Conservation (phyloP, 2,797 vertebrate species). For the Triplophysa yarkandensis region DNA sequence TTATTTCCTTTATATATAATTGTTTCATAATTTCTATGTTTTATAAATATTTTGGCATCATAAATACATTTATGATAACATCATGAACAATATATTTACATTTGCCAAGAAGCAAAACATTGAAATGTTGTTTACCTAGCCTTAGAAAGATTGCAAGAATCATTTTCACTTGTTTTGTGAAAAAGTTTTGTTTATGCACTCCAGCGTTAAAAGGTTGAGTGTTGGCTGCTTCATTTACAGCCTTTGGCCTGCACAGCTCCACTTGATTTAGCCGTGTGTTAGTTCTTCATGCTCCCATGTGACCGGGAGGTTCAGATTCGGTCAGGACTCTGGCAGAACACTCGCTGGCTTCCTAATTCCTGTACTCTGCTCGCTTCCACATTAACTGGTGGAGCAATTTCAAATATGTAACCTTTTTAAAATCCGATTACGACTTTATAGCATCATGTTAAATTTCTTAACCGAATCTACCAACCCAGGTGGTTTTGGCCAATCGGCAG, state of each 20-base stretch:
- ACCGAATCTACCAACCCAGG: conserved; percentile 14
- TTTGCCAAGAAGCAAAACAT: not conserved
- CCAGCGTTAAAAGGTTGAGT: not conserved
- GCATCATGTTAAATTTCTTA: conserved; percentile 32
- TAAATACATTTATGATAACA: too few relatives aligned
- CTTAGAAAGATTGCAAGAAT: not conserved
- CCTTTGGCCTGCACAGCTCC: conserved; percentile 37
- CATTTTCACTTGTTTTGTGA: not conserved
- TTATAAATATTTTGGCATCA: too few relatives aligned
- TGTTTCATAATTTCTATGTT: too few relatives aligned
- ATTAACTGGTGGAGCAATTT: conserved; percentile 53
- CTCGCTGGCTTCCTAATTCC: conserved; percentile 55
- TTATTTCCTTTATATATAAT: too few relatives aligned
- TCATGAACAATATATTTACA: not conserved
- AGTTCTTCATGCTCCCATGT: conserved; percentile 43
- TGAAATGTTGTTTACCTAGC: not conserved
- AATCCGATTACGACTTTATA: conserved; percentile 42
- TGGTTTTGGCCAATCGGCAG: conserved; percentile 15
- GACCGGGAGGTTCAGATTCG: conserved; percentile 50
- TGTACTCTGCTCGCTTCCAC: conserved; percentile 47
- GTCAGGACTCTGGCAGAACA: conserved; percentile 64
- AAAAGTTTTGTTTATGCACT: not conserved
- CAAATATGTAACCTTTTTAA: conserved; percentile 45
- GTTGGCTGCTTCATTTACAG: conserved; percentile 39
- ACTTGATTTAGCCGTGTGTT: conserved; percentile 43